A percentile compares a stretch with the other conserved stretches of the same genome.
Conservation (phyloP, 2,888 invertebrate species). For the Sphecodes monilicornis region DNA sequence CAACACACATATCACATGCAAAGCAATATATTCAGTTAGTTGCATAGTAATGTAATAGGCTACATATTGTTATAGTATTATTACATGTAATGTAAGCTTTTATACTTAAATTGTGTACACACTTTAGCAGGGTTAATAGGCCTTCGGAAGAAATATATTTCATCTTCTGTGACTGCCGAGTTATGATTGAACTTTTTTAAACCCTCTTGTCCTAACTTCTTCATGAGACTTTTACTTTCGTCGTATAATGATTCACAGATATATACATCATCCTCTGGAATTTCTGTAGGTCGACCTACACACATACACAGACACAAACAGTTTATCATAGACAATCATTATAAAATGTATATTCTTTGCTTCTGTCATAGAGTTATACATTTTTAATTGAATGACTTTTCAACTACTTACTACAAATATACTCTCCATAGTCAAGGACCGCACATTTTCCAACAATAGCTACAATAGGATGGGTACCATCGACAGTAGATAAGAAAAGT, state of each 20-base stretch:
- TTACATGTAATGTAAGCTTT: conserved; percentile 42
- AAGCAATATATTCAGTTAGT: conserved; percentile 72
- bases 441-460: conserved; percentile 96
- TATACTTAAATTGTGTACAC: conserved; percentile 67
- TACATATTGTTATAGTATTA: conserved; percentile 43
- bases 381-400: conserved; percentile 1
- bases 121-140: conserved; percentile 89
- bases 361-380: neutral
- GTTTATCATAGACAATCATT: neutral
- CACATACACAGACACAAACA: neutral
- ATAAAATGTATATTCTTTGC: neutral
- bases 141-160: conserved; percentile 92
- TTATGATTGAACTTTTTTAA: conserved; percentile 93
- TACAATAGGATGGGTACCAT: conserved; percentile 95
- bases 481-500: conserved; percentile 94
- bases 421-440: conserved; percentile 96
- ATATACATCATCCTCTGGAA: conserved; percentile 95
- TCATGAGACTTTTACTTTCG: conserved; percentile 92
- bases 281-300: conserved; percentile 95
- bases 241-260: conserved; percentile 97
- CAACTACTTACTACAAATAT: conserved; percentile 90
- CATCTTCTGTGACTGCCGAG: conserved; percentile 95
- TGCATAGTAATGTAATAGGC: conserved; percentile 46
- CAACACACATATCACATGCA: conserved; percentile 75
- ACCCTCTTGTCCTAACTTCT: conserved; percentile 89